Evolutionary conservation across 2,797 vertebrate genomes (phyloP).

Genomic region (Lophotriccus pileatus): DNA sequence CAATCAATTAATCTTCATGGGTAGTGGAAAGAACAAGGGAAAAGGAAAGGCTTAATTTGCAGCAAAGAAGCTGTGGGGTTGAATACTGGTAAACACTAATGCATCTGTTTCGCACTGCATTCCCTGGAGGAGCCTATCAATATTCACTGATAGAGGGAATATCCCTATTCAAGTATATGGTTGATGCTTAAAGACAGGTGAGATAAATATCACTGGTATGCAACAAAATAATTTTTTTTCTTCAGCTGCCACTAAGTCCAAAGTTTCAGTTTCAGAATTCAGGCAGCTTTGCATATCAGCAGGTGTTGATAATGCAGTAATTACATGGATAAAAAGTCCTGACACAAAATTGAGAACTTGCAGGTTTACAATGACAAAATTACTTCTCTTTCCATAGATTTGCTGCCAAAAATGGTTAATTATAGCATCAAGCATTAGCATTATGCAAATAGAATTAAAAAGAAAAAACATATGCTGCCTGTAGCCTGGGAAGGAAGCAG

Average conservation of each 20-base stretch:
- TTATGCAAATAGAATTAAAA: neutral
- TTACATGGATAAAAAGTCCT: neutral
- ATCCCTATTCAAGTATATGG: neutral
- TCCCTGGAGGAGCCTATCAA: neutral
- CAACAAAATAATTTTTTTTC: neutral
- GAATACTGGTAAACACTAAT: neutral
- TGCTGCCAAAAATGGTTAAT: neutral
- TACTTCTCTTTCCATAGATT: neutral
- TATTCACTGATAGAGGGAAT: neutral
- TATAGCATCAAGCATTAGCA: neutral
- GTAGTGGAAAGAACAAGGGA: neutral
- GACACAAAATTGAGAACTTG: neutral
- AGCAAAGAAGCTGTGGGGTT: neutral
- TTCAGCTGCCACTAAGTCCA: neutral
- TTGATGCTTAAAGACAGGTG: neutral
- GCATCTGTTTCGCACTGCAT: neutral
- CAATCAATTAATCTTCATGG: conserved; percentile 14
- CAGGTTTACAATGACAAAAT: neutral
- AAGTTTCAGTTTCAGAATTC: neutral
- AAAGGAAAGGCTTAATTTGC: neutral
- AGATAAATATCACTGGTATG: neutral
- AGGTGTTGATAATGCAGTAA: neutral
- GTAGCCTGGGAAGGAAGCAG: neutral
- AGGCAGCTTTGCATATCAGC: neutral
- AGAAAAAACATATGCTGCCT: neutral